Base-by-base conservation (phyloP, 2,113 vertebrate species). In the Oostethus manadensis region DNA sequence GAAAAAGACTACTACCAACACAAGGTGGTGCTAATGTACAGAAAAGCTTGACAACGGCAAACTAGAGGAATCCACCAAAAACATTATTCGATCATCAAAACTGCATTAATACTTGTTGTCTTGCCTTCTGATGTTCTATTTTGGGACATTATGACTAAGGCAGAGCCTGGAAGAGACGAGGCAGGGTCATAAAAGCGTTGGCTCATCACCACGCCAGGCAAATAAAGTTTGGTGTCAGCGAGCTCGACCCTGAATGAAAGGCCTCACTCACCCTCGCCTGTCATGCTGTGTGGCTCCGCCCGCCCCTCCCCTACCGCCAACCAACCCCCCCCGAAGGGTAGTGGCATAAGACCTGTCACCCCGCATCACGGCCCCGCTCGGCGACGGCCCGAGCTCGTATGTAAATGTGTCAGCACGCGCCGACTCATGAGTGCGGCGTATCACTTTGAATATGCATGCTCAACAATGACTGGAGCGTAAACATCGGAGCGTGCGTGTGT, bases 381-480 rank as follows among this genome's bases (percentile, higher is more conserved):
- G 23, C 62, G 50, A 71, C 68, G 48, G 61, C 66, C 71, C 8
- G 33, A 21, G 80, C 75, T 72, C 69, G 61, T 85, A 87, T 85
- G 82, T 70, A 81, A 87, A 88, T 81, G 80, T 82, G 78, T 83
- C 85, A 77, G 73, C 79, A 23, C 42, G 70, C 73, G 38, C 70
- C 61, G 56, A 79, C 63, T 76, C 75, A 29, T 5, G 66, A 72
- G 73, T 71, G 63, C 35, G 64, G 76, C 78, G 68, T 75, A 79
- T 85, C 81, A 55, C 57, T 65, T 68, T 77, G 80, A 82, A 84
- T 81, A 79, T 83, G 76, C 64, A 81, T 77, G 79, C 76, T 62
- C 68, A 59, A 63, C 76, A 54, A 54, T 70, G 81, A 79, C 56
- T 76, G 76, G 69, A 72, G 75, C 66, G 42, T 64, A 73, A 81